A percentile compares a stretch with the other conserved stretches of the same genome.
Evolutionary conservation across 2,888 invertebrate species (phyloP).

Genomic region (Sarcophaga variegata): DNA sequence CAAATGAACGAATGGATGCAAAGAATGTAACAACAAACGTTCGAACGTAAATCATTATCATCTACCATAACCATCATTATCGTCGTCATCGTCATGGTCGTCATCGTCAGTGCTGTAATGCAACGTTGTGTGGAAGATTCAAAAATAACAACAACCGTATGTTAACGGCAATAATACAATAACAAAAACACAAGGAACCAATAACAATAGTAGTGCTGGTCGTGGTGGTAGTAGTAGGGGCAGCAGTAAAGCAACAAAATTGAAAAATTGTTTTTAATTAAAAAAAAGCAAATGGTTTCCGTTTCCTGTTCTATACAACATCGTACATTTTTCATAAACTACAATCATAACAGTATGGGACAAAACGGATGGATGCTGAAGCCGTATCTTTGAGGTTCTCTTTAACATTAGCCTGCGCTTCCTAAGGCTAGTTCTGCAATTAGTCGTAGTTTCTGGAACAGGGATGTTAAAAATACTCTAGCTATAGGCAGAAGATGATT

Average conservation of each 20-base stretch:
- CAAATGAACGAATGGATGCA: slow-evolving; percentile 18
- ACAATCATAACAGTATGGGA: not conserved
- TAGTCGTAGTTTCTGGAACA: too few relatives aligned
- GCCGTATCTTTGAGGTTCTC: too few relatives aligned
- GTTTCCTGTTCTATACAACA: slow-evolving; percentile 51
- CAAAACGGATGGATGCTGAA: not conserved
- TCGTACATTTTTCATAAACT: slow-evolving; percentile 17
- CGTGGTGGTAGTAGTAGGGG: not conserved
- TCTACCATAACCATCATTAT: not conserved
- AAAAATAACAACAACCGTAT: slow-evolving; percentile 49
- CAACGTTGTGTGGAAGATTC: slow-evolving; percentile 51
- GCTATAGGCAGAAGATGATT: too few relatives aligned
- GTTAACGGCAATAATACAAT: too few relatives aligned
- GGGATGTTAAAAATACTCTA: too few relatives aligned
- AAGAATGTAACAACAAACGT: slow-evolving; percentile 3
- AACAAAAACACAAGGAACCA: too few relatives aligned
- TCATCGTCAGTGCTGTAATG: slow-evolving; percentile 39
- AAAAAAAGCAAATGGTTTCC: slow-evolving; percentile 69
- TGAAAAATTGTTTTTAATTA: slow-evolving; percentile 70
- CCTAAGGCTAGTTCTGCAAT: too few relatives aligned
- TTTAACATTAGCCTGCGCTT: too few relatives aligned
- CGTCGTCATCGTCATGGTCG: slow-evolving; percentile 9
- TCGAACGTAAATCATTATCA: slow-evolving; percentile 23
- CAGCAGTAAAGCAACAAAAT: slow-evolving; percentile 41
- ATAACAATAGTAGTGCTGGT: too few relatives aligned